These are phyloP conservation scores for Pogonomyrmex californicus DNA, from an alignment of 1,140 invertebrate species.

Conservation along the genomic window DNA sequence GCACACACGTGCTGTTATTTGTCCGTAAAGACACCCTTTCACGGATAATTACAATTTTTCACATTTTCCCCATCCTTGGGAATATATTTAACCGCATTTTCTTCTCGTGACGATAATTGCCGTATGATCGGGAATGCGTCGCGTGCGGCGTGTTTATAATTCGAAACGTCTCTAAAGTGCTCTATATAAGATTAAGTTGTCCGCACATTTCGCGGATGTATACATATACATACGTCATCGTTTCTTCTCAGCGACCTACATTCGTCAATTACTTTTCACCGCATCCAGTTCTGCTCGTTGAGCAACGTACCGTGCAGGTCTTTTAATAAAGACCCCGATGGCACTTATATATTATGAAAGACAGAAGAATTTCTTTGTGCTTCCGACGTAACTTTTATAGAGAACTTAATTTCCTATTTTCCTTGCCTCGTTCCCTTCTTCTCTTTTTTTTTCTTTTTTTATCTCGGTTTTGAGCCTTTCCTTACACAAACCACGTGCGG, in stretches of 20 bases:
- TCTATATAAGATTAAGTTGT: conserved; percentile 12
- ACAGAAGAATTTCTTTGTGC: not conserved
- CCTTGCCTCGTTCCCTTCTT: not conserved
- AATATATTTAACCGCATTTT: conserved; percentile 26
- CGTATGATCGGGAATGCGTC: not conserved
- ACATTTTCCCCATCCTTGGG: not conserved
- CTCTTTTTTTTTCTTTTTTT: not conserved
- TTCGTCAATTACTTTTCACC: conserved; percentile 64
- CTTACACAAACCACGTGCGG: not conserved
- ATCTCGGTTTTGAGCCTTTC: not conserved
- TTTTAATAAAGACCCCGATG: conserved; percentile 33
- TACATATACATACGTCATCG: not conserved
- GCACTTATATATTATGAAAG: conserved; percentile 11
- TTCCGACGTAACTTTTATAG: not conserved
- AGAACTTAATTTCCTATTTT: not conserved
- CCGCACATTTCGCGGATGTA: not conserved
- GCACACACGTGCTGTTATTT: not conserved
- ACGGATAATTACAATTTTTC: conserved; percentile 32
- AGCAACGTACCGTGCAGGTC: conserved; percentile 6
- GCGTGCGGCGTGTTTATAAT: not conserved
- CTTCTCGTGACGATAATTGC: conserved; percentile 32
- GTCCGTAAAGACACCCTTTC: conserved; percentile 21
- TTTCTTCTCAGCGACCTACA: conserved; percentile 58
- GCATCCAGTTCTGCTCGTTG: conserved; percentile 51
- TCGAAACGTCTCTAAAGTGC: not conserved